Base-by-base conservation (phyloP, 64 coral and sea anemone genomes). In the Montipora sp. region DNA sequence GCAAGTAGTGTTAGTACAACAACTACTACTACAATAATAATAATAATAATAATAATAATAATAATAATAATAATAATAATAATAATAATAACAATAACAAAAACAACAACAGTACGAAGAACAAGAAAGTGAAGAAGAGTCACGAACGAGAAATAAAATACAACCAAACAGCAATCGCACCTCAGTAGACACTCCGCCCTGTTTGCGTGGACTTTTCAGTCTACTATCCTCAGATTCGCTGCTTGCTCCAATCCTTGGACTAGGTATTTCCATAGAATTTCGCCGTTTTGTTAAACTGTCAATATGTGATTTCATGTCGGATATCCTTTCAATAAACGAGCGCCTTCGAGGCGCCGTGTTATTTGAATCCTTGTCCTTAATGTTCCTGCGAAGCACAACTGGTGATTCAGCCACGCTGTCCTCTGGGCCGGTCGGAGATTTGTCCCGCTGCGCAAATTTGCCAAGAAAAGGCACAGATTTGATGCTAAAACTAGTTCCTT, bases 311-410 rank as follows among this genome's bases (percentile, higher is more conserved):
- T 76, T 84, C 10, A 90, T 81, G 36, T 36, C 36, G 58, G 93
- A 90, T 59, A 94, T 90, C 45, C 87, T 90, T 21, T 94, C 93
- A 43, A 94, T 94, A 44, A 94, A 20, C n/a, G 93, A 94, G 19
- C 93, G 87, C 72, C 93, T 94, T 3, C 88, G 71, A 3, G 93
- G 93, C 46, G 77, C 93, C 55, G 65, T 85, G 79, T 94, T 86
- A 51, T 75, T 72, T 53, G 44, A 78, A 46, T 90, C 88, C 49
- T 86, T 94, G 18, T 45, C 88, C 15, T 75, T 90, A 11, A 60
- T 48, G 13, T 73, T 71, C 75, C 93, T 88, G 44, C 88, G 76
- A 61, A 75, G 55, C 10, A 94, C 53, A 57, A 57, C 80, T 43
- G 93, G 82, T 72, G 82, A 51, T 11, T 21, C 82, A 85, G 4